phyloP scores from a whole-genome alignment of 2,113 vertebrate genomes.

The Asarcornis scutulata region DNA sequence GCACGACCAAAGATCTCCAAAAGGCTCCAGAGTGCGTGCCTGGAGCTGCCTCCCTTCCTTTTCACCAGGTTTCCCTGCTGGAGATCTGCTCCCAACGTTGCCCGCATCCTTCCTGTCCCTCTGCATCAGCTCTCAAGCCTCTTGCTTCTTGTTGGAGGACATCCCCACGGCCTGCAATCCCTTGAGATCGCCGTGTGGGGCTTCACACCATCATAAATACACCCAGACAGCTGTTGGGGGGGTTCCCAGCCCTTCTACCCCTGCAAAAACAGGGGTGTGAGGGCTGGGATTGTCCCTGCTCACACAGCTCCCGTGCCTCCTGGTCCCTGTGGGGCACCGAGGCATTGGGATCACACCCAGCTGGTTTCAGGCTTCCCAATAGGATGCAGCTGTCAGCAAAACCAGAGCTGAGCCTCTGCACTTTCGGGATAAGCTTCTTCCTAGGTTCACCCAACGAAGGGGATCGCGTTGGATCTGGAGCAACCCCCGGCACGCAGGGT shows the following conservation, averaged over 20 bases:
- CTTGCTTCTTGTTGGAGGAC: neutral
- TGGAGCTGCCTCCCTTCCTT: neutral
- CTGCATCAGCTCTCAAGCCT: neutral
- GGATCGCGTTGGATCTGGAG: neutral
- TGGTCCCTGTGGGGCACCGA: rapidly evolving
- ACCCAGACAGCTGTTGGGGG: neutral
- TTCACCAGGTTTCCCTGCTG: neutral
- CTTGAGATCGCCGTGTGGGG: neutral
- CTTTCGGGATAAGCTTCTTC: neutral
- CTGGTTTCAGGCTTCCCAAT: neutral
- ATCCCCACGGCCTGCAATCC: neutral
- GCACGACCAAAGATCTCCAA: neutral
- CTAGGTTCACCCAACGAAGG: neutral
- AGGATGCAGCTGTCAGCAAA: neutral
- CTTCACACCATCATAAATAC: neutral
- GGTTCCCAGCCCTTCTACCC: neutral
- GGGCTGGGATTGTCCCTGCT: neutral
- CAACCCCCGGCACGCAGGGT: neutral
- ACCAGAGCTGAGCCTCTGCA: neutral
- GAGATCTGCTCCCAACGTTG: neutral
- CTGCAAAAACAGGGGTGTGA: neutral
- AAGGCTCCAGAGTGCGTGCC: rapidly evolving
- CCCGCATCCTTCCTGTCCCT: neutral
- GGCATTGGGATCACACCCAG: neutral
- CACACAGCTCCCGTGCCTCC: neutral